These are phyloP conservation scores for Drosophila mulleri DNA, from an alignment of 2,888 invertebrate species.

Conservation along the genomic window DNA sequence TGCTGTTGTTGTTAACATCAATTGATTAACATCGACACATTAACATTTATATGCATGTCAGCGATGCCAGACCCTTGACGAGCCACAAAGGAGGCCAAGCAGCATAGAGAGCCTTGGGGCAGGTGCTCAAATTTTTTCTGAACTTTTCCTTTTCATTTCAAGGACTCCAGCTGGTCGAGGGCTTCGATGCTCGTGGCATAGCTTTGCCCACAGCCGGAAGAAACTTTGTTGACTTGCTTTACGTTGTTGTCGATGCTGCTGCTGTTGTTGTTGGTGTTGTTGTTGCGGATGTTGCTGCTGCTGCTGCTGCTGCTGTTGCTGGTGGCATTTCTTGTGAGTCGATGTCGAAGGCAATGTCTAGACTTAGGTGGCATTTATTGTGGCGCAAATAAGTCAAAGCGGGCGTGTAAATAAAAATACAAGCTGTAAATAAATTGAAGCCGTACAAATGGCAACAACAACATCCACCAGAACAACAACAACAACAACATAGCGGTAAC, in stretches of 20 bases:
- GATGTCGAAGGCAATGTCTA: slow-evolving; percentile 55
- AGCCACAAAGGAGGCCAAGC: neutral
- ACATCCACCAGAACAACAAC: neutral
- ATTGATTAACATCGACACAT: slow-evolving; percentile 1
- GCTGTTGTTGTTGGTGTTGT: neutral
- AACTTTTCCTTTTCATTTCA: slow-evolving; percentile 2
- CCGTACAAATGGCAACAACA: slow-evolving; percentile 11
- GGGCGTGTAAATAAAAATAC: slow-evolving; percentile 63
- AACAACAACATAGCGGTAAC: slow-evolving; percentile 6
- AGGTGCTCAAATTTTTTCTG: neutral
- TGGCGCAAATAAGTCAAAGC: slow-evolving; percentile 63
- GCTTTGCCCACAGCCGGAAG: slow-evolving; percentile 30
- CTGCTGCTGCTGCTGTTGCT: neutral
- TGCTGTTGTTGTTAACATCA: neutral
- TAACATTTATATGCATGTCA: neutral
- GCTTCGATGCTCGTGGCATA: slow-evolving; percentile 22
- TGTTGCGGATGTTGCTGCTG: neutral
- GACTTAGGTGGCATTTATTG: slow-evolving; percentile 70
- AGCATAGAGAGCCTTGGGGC: neutral
- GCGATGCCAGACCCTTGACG: slow-evolving; percentile 5
- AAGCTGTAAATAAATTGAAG: slow-evolving; percentile 46
- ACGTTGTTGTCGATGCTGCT: neutral
- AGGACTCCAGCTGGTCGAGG: slow-evolving; percentile 11
- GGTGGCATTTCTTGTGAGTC: slow-evolving; percentile 11
- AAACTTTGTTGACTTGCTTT: slow-evolving; percentile 32